These are phyloP conservation scores for Lepisosteus oculatus DNA, from an alignment of 2,113 vertebrate genomes.

Conservation along the genomic window DNA sequence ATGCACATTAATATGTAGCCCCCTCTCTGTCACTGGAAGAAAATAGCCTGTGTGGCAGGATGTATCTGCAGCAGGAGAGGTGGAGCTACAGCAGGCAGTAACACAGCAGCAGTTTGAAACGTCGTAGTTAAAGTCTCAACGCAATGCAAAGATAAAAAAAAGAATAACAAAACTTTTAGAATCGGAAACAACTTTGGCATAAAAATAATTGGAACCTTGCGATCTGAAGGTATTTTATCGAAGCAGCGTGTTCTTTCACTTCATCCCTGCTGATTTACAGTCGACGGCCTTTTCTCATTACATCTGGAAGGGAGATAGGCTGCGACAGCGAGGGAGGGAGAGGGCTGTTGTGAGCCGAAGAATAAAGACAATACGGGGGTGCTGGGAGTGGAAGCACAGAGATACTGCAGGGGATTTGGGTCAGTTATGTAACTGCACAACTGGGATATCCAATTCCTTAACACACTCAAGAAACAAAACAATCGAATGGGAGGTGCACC, in stretches of 20 bases:
- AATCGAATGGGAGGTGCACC: neutral
- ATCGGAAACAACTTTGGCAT: no score
- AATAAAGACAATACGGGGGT: neutral
- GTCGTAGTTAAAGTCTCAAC: neutral
- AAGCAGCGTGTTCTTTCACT: neutral
- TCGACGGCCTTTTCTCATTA: neutral
- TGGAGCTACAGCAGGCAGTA: neutral
- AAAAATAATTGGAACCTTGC: neutral
- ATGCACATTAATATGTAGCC: slow-evolving; percentile 1
- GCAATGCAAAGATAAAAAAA: neutral
- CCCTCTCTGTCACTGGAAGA: neutral
- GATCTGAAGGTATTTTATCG: neutral
- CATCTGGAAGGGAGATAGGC: no score
- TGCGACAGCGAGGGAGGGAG: no score
- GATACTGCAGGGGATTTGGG: neutral
- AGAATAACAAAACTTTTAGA: neutral
- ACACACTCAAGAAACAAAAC: neutral
- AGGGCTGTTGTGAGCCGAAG: neutral
- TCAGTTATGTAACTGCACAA: neutral
- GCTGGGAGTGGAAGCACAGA: neutral
- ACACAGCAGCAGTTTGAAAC: neutral
- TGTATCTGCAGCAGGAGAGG: neutral
- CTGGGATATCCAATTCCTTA: neutral
- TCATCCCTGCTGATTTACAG: neutral
- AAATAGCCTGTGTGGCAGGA: neutral